Evolutionary conservation across 2,888 invertebrate genomes (phyloP), one percentile per base, ranked within the genome.

Genomic region (Hyposoter dolosus): DNA sequence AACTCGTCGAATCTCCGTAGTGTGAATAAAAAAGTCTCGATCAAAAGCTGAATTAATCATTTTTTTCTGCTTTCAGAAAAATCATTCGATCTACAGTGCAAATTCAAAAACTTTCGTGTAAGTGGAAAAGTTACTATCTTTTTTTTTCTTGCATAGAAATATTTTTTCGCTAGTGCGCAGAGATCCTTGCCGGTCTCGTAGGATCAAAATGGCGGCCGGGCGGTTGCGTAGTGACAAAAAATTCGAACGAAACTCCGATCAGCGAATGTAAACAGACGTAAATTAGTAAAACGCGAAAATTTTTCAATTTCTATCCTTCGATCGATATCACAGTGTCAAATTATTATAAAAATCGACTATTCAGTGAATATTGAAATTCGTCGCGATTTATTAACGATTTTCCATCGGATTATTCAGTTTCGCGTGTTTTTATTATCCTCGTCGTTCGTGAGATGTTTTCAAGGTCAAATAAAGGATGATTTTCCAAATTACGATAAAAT

Each of bases 161-260:
- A n/a, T 19, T 19, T 23, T 19, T 43, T 32, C 32, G 23, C 12
- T 45, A 15, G 15, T 74, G 53, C 19, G 23, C 5, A n/a, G 3
- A 47, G 7, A 45, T 75, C 45, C 45, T 75, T 75, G 75, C 60
- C 63, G 75, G 63, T 47, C 47, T 47, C 32, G 50, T 75, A 23
- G 60, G 23, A 47, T 28, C 35, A 43, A 56, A 60, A 74, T 74
- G 74, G 56, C 74, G 75, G 32, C 60, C 17, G 35, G 3, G 17
- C 43, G 32, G 63, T 40, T 15, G 43, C 45, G 17, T 63, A 75
- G 63, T 47, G 32, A 45, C 75, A 75, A 47, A 63, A 17, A 28
- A 40, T 23, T 43, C 7, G 6, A 63, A 23, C 35, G 19, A 72
- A 72, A 28, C 5, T 71, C 19, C n/a, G 23, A n/a, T 47, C 6